A percentile compares a stretch with the other conserved stretches of the same genome.
phyloP scores from a whole-genome alignment of 2,888 invertebrate genomes.

The Bembecia ichneumoniformis region DNA sequence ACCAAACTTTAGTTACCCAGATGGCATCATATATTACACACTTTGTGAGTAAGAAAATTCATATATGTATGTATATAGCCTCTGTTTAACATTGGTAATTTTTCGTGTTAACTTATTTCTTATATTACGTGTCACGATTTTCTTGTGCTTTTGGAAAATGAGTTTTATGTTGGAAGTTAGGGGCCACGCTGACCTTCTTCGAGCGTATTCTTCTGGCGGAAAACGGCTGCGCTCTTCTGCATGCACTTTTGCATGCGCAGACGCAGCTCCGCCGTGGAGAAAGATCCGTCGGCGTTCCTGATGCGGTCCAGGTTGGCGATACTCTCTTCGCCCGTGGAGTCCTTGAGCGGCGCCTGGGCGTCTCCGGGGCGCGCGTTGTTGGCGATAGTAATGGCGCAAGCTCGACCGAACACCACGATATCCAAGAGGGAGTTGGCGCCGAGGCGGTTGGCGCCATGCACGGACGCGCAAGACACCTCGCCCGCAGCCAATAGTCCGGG shows the following conservation, averaged over 20 bases:
- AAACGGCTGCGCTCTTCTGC: conserved; percentile 98
- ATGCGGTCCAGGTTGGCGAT: conserved; percentile 92
- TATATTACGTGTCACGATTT: no score
- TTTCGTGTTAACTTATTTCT: no score
- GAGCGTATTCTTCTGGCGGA: conserved; percentile 91
- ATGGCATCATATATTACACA: no score
- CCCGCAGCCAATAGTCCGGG: conserved; percentile 95
- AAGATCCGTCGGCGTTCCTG: conserved; percentile 82
- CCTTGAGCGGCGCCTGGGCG: conserved; percentile 77
- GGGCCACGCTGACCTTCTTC: conserved; percentile 77
- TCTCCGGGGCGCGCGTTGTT: conserved; percentile 91
- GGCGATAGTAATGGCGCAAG: conserved; percentile 93
- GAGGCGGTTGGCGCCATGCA: conserved; percentile 98
- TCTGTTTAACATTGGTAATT: no score
- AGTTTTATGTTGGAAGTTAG: no score
- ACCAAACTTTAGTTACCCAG: no score
- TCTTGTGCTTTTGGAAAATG: no score
- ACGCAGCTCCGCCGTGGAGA: conserved; percentile 88
- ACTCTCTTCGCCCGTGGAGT: conserved; percentile 91
- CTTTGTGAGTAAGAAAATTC: no score
- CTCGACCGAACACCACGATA: conserved; percentile 98
- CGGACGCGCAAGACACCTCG: conserved; percentile 95
- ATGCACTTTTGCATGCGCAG: conserved; percentile 96
- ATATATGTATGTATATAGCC: no score
- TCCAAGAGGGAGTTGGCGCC: conserved; percentile 99